phyloP scores from a whole-genome alignment of 2,113 vertebrate species.

The Raja brachyura region DNA sequence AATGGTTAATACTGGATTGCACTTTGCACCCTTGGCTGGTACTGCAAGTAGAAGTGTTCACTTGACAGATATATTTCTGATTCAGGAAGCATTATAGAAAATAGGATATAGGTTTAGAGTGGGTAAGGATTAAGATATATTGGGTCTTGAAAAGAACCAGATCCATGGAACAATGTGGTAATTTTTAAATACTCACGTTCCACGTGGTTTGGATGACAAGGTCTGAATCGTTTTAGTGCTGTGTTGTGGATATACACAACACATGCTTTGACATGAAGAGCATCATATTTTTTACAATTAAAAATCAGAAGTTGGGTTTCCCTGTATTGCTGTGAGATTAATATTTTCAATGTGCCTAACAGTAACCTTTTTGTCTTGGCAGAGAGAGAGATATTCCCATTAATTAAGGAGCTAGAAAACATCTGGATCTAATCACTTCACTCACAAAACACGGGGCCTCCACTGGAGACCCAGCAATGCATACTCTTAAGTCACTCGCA shows the following conservation, averaged over 20 bases:
- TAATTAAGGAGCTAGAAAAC: conserved; percentile 38
- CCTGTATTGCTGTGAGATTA: background rate
- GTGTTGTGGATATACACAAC: background rate
- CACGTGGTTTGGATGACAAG: background rate
- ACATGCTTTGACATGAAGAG: conserved; percentile 20
- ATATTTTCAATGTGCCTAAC: conserved; percentile 23
- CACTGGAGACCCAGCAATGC: conserved; percentile 23
- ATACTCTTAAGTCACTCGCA: conserved; percentile 30
- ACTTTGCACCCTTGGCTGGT: background rate
- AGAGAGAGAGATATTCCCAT: conserved; percentile 25
- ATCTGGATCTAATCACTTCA: conserved; percentile 35
- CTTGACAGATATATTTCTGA: background rate
- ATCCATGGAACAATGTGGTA: background rate
- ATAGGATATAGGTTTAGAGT: background rate
- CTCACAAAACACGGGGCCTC: conserved; percentile 20
- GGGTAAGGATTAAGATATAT: background rate
- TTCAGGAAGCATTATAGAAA: background rate
- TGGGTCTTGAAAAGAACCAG: background rate
- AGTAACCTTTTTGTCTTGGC: conserved; percentile 6
- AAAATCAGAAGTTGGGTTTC: background rate
- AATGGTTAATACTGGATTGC: background rate
- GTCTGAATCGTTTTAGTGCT: background rate
- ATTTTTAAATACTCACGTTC: background rate
- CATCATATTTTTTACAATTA: background rate
- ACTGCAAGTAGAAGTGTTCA: background rate